phyloP scores from a whole-genome alignment of 1,140 invertebrate species.

The Heterodera schachtii region DNA sequence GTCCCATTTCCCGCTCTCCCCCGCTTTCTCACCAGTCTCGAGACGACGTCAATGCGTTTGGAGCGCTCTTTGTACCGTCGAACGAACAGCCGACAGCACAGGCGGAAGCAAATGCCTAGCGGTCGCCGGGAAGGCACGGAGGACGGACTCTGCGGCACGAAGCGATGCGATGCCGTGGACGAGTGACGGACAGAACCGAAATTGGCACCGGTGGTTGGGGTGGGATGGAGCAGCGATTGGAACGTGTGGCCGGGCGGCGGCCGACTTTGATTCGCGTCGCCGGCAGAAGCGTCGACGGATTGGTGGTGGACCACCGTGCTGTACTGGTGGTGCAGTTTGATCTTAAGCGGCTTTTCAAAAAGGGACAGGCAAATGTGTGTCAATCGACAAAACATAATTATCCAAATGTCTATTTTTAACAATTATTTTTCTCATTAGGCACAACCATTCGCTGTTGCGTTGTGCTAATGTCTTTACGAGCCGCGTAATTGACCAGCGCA shows the following conservation, averaged over 20 bases:
- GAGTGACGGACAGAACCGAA: background rate
- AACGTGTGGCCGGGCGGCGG: conserved; percentile 5
- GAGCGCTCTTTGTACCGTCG: conserved; percentile 59
- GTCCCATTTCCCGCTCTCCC: no score
- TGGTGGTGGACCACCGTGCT: conserved; percentile 1
- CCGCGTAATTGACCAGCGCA: conserved; percentile 92
- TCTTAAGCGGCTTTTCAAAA: background rate
- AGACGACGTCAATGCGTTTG: conserved; percentile 61
- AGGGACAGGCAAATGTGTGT: no score
- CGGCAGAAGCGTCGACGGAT: conserved; percentile 9
- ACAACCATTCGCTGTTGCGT: conserved; percentile 49
- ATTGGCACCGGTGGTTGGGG: conserved; percentile 8
- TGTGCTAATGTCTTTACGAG: conserved; percentile 76
- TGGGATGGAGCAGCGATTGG: conserved; percentile 31
- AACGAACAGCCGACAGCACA: conserved; percentile 60
- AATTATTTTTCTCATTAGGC: conserved; percentile 24
- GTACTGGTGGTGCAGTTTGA: conserved; percentile 38
- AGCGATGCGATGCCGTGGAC: background rate
- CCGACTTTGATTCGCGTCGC: conserved; percentile 21
- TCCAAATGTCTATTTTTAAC: background rate
- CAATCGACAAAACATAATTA: no score
- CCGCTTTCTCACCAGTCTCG: conserved; percentile 43
- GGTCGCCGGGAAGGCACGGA: conserved; percentile 2
- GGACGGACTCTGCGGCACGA: conserved; percentile 13
- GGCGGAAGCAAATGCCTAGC: conserved; percentile 35